Percentiles rank a stretch among this genome's conserved stretches.
Conservation (phyloP, 2,797 vertebrate genomes). For the Tympanoctomys barrerae region DNA sequence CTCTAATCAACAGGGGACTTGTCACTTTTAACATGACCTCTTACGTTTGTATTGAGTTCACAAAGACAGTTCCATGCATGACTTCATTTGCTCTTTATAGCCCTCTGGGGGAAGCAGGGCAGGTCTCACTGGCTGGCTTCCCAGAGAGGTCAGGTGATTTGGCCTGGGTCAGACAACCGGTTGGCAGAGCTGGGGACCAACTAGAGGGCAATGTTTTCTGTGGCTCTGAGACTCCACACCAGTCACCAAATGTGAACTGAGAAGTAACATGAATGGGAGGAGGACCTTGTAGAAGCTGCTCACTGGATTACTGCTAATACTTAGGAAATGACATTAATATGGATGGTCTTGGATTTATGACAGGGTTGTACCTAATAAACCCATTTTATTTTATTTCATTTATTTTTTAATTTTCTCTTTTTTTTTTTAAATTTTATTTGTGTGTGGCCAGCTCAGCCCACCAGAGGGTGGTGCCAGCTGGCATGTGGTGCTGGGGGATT, state of each 20-base stretch:
- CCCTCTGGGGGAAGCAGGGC: neutral
- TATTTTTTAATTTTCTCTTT: no score
- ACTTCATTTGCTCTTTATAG: neutral
- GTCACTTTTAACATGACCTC: no score
- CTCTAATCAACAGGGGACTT: no score
- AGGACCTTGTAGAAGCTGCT: neutral
- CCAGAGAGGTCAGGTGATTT: neutral
- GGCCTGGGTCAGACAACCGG: neutral
- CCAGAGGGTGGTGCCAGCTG: no score
- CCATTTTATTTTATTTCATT: neutral
- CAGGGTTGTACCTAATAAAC: neutral
- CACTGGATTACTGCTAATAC: neutral
- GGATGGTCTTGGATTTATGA: neutral
- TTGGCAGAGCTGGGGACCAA: neutral
- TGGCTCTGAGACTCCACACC: neutral
- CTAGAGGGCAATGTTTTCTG: neutral
- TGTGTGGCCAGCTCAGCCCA: no score
- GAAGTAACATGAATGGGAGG: neutral
- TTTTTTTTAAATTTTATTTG: no score
- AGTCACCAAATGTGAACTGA: conserved; percentile 3
- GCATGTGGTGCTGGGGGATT: no score
- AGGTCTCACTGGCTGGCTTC: neutral
- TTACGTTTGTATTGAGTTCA: no score
- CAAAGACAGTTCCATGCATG: neutral
- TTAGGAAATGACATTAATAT: neutral